phyloP scores from a whole-genome alignment of 2,113 vertebrate species.

The Percopsis transmontana region DNA sequence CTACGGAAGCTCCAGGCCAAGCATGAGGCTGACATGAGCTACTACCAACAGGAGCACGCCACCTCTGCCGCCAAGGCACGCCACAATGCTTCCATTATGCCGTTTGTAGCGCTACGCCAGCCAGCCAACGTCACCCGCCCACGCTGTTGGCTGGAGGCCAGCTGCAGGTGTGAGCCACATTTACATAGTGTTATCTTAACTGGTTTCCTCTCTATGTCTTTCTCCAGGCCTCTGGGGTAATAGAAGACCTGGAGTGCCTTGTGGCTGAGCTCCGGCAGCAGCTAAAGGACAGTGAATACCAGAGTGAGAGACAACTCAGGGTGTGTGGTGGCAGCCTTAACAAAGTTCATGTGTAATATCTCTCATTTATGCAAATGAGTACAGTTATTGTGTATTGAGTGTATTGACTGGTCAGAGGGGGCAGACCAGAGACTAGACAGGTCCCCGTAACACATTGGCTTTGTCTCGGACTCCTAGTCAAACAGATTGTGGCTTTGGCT shows the following conservation, averaged over 20 bases:
- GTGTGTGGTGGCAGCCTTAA: constrained; percentile 59
- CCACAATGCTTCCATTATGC: neutral
- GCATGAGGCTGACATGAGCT: constrained; percentile 78
- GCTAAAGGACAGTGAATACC: constrained; percentile 80
- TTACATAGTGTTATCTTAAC: neutral
- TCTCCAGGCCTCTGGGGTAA: constrained; percentile 80
- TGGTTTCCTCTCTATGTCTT: constrained; percentile 13
- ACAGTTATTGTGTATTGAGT: no score
- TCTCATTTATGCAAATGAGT: neutral
- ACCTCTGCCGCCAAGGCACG: constrained; percentile 85
- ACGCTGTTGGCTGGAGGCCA: neutral
- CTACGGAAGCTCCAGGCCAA: constrained; percentile 81
- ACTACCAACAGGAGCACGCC: constrained; percentile 84
- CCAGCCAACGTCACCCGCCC: neutral
- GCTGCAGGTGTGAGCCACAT: neutral
- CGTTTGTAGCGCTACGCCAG: neutral
- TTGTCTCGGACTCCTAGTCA: no score
- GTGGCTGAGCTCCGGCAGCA: constrained; percentile 81
- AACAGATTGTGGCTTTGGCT: no score
- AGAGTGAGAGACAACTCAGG: constrained; percentile 79
- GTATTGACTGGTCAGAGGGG: no score
- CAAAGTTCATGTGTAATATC: neutral
- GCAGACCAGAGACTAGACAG: no score
- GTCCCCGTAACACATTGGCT: no score
- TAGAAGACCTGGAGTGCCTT: constrained; percentile 80